These are phyloP conservation scores for Leptinotarsa undecemlineata DNA, from an alignment of 1,140 invertebrate genomes.

Conservation along the genomic window DNA sequence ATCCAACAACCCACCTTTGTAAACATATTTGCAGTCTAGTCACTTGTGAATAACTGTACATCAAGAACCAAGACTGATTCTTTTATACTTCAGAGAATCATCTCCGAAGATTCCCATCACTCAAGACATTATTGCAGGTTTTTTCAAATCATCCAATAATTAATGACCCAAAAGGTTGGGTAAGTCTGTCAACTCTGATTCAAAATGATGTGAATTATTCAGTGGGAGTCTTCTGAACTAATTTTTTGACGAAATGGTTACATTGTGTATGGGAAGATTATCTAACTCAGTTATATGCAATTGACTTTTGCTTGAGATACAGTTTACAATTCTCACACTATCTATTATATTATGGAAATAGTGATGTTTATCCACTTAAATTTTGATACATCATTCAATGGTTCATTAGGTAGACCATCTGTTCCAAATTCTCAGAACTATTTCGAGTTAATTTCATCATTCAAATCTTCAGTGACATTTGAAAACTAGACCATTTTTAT, in stretches of 20 bases:
- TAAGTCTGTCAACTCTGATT: background rate
- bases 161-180: background rate
- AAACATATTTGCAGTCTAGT: background rate
- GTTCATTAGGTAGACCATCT: too few species aligned
- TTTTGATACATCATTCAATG: too few species aligned
- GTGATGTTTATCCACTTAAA: too few species aligned
- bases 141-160: background rate
- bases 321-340: too few species aligned
- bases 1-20: background rate
- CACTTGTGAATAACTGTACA: background rate
- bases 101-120: background rate
- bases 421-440: too few species aligned
- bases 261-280: constrained; percentile 1
- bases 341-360: too few species aligned
- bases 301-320: too few species aligned
- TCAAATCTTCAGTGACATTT: too few species aligned
- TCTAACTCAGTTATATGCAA: background rate
- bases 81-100: background rate
- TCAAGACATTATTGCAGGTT: background rate
- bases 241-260: background rate
- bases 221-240: background rate
- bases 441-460: too few species aligned
- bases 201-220: background rate
- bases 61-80: background rate
- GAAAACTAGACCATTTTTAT: too few species aligned